A percentile compares a stretch with the other conserved stretches of the same genome.
Evolutionary conservation across 2,797 vertebrate genomes (phyloP).

Genomic region (Agapornis canus): DNA sequence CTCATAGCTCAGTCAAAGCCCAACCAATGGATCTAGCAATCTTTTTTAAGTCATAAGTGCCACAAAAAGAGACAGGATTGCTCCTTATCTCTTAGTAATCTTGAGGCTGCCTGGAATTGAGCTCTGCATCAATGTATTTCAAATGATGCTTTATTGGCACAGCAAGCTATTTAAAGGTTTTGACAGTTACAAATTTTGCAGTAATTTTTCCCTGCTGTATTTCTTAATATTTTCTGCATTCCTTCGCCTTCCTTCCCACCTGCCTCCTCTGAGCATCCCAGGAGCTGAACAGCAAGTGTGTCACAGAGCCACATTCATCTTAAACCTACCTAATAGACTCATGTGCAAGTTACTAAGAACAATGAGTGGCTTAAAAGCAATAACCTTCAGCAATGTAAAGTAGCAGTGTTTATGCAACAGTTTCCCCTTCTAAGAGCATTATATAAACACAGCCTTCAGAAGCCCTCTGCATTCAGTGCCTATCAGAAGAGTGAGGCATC

Average conservation of each 20-base stretch:
- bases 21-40: not conserved
- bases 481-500: not conserved
- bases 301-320: not conserved
- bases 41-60: not conserved
- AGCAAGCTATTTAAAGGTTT: conserved; percentile 42
- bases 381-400: not conserved
- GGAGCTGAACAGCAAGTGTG: not conserved
- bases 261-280: not conserved
- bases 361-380: not conserved
- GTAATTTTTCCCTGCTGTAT: conserved; percentile 2
- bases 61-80: not conserved
- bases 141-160: not conserved
- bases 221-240: conserved; percentile 17
- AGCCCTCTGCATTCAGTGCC: not conserved
- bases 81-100: not conserved
- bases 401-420: not conserved
- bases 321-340: not conserved
- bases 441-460: not conserved
- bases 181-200: not conserved
- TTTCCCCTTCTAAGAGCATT: not conserved
- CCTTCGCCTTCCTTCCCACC: not conserved
- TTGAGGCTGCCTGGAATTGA: not conserved
- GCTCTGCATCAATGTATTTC: not conserved
- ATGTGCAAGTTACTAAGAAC: not conserved
- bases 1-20: not conserved